phyloP scores from a whole-genome alignment of 1,140 invertebrate species.

The Euura saliciscinereae region DNA sequence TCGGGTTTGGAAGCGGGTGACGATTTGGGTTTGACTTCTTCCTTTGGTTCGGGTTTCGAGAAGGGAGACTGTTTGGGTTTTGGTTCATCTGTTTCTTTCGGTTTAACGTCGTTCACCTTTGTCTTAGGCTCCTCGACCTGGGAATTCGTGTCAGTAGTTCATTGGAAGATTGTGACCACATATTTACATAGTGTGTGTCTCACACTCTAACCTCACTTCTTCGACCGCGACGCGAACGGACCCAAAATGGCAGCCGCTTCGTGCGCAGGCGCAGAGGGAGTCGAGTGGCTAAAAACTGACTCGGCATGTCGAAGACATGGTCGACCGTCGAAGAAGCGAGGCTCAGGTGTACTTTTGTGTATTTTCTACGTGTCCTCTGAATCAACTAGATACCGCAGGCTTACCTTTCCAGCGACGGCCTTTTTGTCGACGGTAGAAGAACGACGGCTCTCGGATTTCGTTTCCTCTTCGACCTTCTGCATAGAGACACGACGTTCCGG shows the following conservation, averaged over 20 bases:
- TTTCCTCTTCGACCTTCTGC: constrained; percentile 62
- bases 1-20: constrained; percentile 25
- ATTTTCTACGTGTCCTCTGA: too few relatives aligned
- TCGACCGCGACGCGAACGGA: too few relatives aligned
- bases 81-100: constrained; percentile 39
- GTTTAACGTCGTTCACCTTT: constrained; percentile 26
- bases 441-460: constrained; percentile 65
- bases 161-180: background rate
- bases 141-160: background rate
- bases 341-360: too few relatives aligned
- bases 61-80: constrained; percentile 21
- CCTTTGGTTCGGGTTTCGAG: constrained; percentile 20
- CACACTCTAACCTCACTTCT: too few relatives aligned
- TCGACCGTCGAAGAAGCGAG: too few relatives aligned
- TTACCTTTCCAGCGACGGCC: constrained; percentile 63
- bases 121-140: constrained; percentile 6
- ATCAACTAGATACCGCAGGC: background rate
- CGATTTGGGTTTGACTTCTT: constrained; percentile 31
- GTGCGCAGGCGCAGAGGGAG: too few relatives aligned
- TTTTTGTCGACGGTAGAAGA: constrained; percentile 67
- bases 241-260: too few relatives aligned
- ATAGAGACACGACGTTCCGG: constrained; percentile 47
- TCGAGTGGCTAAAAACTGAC: too few relatives aligned
- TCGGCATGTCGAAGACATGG: background rate
- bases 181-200: too few relatives aligned